Evolutionary conservation across 1,140 invertebrate species (phyloP), one percentile per base, ranked within the genome.

Genomic region (Pinna nobilis): DNA sequence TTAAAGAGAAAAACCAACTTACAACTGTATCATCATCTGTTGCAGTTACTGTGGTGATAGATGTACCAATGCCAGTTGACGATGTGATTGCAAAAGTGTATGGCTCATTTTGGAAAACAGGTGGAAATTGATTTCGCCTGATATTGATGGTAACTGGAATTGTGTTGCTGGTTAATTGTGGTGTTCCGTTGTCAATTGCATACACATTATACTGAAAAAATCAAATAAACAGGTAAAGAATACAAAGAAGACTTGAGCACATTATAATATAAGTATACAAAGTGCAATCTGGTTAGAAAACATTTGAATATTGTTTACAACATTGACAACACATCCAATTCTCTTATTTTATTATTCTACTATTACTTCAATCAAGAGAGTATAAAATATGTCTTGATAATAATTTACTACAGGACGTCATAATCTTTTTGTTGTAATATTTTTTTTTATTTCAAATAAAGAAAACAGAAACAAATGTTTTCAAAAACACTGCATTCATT

Each of bases 121-220:
- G 83, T 11, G 74, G 57, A 65, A 74, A 70, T 15, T 74, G 41
- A 51, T 84, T 81, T n/a, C 83, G 69, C 9, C 78, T 47, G 6
- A 83, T 70, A 55, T 70, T 77, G 49, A 84, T 78, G 28, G 49
- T 79, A 1, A 84, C 71, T 37, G 50, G 68, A 23, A 79, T 68
- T 18, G 60, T 51, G 1, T 18, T 47, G 30, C 59, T 65, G 32
- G 15, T 59, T 32, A 63, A 25, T 3, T 70, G 25, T 1, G 74
- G 74, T 1, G 61, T 77, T 37, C 60, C 50, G 59, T 92, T 93
- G 33, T 84, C 81, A 25, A 23, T 25, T 0, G 77, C 79, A 18
- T 35, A 44, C 4, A 82, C 64, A 50, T 18, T 72, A 39, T 80
- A 60, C 82, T 84, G 74, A 11, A 63, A 53, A 65, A 33, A 32